A percentile compares a stretch with the other conserved stretches of the same genome.
These are phyloP conservation scores for Tapirus indicus DNA, from an alignment of 2,797 vertebrate genomes.

Conservation along the genomic window DNA sequence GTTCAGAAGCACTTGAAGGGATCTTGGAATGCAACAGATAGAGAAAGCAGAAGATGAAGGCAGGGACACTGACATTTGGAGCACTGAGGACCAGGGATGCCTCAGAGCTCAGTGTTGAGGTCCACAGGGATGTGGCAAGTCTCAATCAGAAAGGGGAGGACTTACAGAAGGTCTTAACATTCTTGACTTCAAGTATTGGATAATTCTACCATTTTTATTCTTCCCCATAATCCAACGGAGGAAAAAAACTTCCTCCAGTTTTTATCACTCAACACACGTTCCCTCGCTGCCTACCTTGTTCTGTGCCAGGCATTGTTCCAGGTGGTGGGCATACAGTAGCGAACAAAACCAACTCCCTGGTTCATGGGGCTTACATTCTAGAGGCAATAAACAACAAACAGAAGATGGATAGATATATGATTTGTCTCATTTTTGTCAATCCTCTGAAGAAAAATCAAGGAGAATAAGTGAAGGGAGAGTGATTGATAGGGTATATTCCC, in stretches of 20 bases:
- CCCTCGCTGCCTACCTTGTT: background rate
- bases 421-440: background rate
- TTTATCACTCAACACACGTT: background rate
- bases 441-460: background rate
- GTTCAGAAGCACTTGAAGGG: background rate
- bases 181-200: background rate
- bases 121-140: background rate
- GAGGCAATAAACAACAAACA: background rate
- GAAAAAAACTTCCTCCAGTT: background rate
- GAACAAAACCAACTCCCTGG: background rate
- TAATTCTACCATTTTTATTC: background rate
- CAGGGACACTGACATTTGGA: background rate
- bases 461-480: background rate
- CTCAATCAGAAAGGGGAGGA: background rate
- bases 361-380: background rate
- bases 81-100: background rate
- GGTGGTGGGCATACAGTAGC: background rate
- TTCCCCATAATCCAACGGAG: background rate
- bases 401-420: background rate
- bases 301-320: background rate
- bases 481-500: background rate
- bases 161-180: background rate
- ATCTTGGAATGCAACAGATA: background rate
- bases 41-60: background rate
- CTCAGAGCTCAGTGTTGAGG: background rate